Evolutionary conservation across 30 jellyfish, hydroid and myxozoan genomes (phyloP), one percentile per base, ranked within the genome.

Genomic region (Turritopsis dohrnii): DNA sequence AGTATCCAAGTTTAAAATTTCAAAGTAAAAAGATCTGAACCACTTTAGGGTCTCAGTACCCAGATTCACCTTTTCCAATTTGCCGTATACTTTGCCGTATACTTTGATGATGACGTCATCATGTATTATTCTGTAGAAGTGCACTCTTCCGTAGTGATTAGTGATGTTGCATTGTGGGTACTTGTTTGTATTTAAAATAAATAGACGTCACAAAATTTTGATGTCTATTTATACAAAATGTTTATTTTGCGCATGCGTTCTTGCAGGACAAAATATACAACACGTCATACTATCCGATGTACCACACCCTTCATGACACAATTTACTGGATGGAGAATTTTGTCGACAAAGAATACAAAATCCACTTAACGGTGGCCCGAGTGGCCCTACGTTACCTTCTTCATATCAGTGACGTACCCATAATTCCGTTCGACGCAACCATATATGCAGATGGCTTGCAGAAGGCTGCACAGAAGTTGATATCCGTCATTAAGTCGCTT

Each of bases 291-390:
- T 82, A 82, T 29, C 89, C 89, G 1, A 30, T 52, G 23, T 82
- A 82, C 29, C 89, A 82, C 73, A 66, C 89, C 29, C 29, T 65
- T 7, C 85, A 82, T 29, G 89, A 82, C 31, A 82, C 89, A 54
- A 7, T 66, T 18, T 65, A 25, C 53, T 82, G 89, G 89, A 82
- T 82, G 89, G 85, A 69, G 31, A 66, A 82, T 29, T 82, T 82
- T 29, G 84, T 73, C 24, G 89, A 82, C 29, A 72, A 72, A 29
- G 89, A 73, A 16, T 82, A 66, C 87, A 54, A 71, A 17, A 28
- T 29, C n/a, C 89, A 82, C 26, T 29, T 82, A 28, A 73, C 89
- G 17, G 89, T 82, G 20, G 84, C 89, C 53, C 23, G 71, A 29
- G 85, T 73, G 52, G 89, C 71, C 7, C 8, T 29, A 29, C 74